Base-by-base conservation (phyloP, 2,797 vertebrate species). In the Cottoperca gobio region DNA sequence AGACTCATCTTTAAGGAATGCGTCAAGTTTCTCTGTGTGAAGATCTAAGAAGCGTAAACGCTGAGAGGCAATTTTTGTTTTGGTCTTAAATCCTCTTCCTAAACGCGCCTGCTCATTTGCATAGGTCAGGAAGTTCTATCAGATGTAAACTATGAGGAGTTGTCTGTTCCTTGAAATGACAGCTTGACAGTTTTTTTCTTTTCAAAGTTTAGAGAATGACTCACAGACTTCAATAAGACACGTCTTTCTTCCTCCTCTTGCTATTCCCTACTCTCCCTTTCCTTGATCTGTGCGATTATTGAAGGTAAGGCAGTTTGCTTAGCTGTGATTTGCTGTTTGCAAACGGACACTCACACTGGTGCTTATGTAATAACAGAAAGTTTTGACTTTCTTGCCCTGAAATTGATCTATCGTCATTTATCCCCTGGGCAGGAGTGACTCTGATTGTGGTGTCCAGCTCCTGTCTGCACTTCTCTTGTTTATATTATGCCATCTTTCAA, bases 131-230 rank as follows among this genome's bases (percentile, higher is more conserved):
- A 46, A 58, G 61, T 65, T 64, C 62, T 40, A 46, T 63, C 52
- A 81, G 69, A 78, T 69, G 43, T n/a, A 46, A 23, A 42, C 52
- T 21, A 17, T 43, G 28, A 72, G n/a, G 49, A 54, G 33, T 33
- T 73, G 45, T 45, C 53, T 16, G 17, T 35, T 61, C 61, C 12
- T 21, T 54, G 6, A 78, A 79, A 70, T 63, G 65, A 71, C 74
- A 83, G 66, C 19, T 52, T 68, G 48, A 67, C 53, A 46, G 24
- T 10, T 53, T 37, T 26, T n/a, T n/a, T 6, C 40, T 39, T 23
- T 68, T 63, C 8, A 73, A 54, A 54, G 54, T 70, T 66, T 58
- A 58, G 14, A 35, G 40, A 75, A 81, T 40, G 52, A 76, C 68
- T 82, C 39, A 39, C 35, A 58, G 49, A 52, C 54, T 54, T 61